These are phyloP conservation scores for Artemia sp. DNA, from an alignment of 2,888 invertebrate species.

Conservation along the genomic window DNA sequence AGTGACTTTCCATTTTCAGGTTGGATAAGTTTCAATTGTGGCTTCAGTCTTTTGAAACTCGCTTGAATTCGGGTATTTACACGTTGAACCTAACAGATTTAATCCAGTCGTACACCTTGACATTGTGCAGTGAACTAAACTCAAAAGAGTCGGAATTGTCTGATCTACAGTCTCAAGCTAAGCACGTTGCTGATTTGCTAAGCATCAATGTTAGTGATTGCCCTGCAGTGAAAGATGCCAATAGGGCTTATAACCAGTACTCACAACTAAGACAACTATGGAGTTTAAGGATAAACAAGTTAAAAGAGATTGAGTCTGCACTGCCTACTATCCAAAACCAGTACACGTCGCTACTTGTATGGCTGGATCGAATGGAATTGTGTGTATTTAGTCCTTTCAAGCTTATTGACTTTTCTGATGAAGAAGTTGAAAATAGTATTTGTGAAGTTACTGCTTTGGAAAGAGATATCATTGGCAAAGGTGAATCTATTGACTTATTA, in stretches of 20 bases:
- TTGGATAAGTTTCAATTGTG: not conserved
- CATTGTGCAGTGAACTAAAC: not conserved
- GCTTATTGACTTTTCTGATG: conserved; percentile 1
- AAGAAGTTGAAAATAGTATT: not conserved
- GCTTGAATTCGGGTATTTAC: conserved; percentile 1
- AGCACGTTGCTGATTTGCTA: not conserved
- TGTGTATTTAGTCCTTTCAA: conserved; percentile 1
- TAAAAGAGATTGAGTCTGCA: not conserved
- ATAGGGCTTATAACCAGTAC: conserved; percentile 1
- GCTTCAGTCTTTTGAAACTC: not conserved
- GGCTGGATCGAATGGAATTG: not conserved
- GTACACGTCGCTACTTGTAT: not conserved
- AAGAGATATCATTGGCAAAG: not conserved
- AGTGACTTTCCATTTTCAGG: not conserved
- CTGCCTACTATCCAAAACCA: not conserved
- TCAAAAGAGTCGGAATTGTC: not conserved
- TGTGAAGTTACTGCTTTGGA: not conserved
- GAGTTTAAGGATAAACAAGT: not conserved
- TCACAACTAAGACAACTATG: not conserved
- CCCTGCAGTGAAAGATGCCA: not conserved
- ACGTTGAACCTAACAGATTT: not conserved
- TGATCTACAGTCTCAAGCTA: not conserved
- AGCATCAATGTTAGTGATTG: not conserved
- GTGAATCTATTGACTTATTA: not conserved
- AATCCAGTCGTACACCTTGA: not conserved